Conservation (phyloP, 2,797 vertebrate species). For the Epinephelus awoara region DNA sequence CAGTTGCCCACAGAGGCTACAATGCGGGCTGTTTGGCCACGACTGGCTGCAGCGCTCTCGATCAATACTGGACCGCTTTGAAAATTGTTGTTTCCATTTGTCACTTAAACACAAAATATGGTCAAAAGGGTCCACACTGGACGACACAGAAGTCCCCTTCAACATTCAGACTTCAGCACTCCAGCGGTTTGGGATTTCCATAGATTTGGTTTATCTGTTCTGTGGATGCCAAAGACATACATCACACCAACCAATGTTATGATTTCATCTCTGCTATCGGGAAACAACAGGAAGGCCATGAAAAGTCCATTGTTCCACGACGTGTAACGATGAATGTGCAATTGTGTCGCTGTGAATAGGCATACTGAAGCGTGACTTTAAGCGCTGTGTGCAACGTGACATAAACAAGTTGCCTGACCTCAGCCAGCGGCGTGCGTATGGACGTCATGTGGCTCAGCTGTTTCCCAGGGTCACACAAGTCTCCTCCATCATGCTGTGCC, state of each 20-base stretch:
- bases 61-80: too few relatives aligned
- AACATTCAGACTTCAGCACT: not conserved
- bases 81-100: too few relatives aligned
- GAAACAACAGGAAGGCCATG: constrained; percentile 45
- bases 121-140: too few relatives aligned
- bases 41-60: too few relatives aligned
- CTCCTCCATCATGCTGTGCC: not conserved
- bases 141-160: too few relatives aligned
- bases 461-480: constrained; percentile 10
- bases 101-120: too few relatives aligned
- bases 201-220: constrained; percentile 9
- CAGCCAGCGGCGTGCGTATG: not conserved
- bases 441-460: constrained; percentile 5
- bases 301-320: constrained; percentile 42
- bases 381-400: not conserved
- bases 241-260: constrained; percentile 7
- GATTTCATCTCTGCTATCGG: constrained; percentile 29
- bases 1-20: too few relatives aligned
- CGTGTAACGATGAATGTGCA: constrained; percentile 25
- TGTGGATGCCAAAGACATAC: constrained; percentile 7
- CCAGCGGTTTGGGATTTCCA: constrained; percentile 12
- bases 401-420: constrained; percentile 8
- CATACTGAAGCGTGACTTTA: not conserved
- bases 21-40: too few relatives aligned
- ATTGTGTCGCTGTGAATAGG: constrained; percentile 35